Conservation (phyloP, 2,888 invertebrate species). For the Timema podura region DNA sequence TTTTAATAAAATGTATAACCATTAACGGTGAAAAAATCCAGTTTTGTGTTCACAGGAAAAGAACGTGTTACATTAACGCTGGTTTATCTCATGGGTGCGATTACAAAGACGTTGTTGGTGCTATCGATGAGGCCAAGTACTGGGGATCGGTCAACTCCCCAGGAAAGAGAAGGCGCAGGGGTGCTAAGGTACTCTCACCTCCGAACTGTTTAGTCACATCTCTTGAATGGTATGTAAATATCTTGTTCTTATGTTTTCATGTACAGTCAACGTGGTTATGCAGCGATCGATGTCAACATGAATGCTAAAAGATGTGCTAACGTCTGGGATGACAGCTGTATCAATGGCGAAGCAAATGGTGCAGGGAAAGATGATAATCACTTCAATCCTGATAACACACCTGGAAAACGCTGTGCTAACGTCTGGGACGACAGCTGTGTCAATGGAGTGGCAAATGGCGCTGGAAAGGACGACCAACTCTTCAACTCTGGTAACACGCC, state of each 20-base stretch:
- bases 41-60: conserved; percentile 36
- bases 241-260: no score
- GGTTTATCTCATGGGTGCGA: conserved; percentile 44
- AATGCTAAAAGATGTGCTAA: conserved; percentile 24
- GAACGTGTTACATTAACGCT: conserved; percentile 42
- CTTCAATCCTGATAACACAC: conserved; percentile 18
- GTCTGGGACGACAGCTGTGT: conserved; percentile 25
- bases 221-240: no score
- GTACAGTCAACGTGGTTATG: no score
- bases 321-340: conserved; percentile 27
- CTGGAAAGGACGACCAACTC: conserved; percentile 17
- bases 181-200: neutral
- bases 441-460: conserved; percentile 21
- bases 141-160: conserved; percentile 40
- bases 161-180: conserved; percentile 37
- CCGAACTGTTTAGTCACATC: no score
- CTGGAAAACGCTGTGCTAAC: conserved; percentile 6
- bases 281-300: no score
- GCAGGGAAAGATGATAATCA: conserved; percentile 25
- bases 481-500: conserved; percentile 21
- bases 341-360: conserved; percentile 26
- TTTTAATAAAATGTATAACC: no score
- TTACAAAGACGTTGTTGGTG: conserved; percentile 41
- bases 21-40: no score
- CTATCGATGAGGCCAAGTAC: conserved; percentile 40